These are phyloP conservation scores for Bubalus kerabau DNA, from an alignment of 2,113 vertebrate species.

Conservation along the genomic window DNA sequence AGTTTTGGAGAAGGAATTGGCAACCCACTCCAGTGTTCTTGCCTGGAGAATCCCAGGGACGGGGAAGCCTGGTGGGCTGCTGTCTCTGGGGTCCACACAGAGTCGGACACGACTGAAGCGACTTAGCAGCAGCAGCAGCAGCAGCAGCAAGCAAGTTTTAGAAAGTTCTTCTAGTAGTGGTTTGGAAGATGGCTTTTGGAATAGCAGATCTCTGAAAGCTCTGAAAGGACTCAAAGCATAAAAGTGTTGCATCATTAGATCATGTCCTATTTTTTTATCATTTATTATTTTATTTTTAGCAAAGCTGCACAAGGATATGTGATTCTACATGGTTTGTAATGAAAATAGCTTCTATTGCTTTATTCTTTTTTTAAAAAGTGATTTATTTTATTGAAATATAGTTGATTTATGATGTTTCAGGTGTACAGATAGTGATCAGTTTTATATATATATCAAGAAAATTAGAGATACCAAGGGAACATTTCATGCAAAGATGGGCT, in stretches of 20 bases:
- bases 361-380: not conserved
- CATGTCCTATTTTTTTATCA: not conserved
- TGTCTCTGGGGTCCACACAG: too few species aligned
- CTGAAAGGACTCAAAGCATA: not conserved
- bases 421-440: not conserved
- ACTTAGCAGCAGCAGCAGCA: too few species aligned
- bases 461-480: too few species aligned
- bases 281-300: not conserved
- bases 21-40: too few species aligned
- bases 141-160: not conserved
- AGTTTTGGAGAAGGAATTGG: not conserved
- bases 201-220: not conserved
- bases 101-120: too few species aligned
- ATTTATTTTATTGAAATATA: not conserved
- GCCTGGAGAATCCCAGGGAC: too few species aligned
- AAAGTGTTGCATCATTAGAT: not conserved
- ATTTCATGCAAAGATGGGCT: too few species aligned
- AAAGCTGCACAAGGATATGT: not conserved
- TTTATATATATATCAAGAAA: not conserved
- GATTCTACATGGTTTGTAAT: not conserved
- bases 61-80: too few species aligned
- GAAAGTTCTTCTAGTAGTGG: not conserved
- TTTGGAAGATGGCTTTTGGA: not conserved
- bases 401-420: not conserved
- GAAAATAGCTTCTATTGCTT: not conserved